phyloP scores from a whole-genome alignment of 2,113 vertebrate genomes.

The Cyprinodon variegatus region DNA sequence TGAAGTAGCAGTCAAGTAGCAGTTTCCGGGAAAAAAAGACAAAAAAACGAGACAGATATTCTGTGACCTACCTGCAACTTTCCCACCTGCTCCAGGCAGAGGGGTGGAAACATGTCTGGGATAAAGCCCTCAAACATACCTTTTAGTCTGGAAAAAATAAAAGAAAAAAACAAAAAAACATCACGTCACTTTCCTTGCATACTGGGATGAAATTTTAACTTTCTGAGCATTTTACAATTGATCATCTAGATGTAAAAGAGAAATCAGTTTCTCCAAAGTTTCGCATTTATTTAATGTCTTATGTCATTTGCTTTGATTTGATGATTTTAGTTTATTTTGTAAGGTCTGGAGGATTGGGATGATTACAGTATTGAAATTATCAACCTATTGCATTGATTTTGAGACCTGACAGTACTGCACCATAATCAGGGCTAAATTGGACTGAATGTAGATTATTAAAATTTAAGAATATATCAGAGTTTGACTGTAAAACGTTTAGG shows the following conservation, averaged over 20 bases:
- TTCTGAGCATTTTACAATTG: neutral
- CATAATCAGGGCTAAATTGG: no score
- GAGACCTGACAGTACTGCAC: no score
- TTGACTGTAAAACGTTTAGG: no score
- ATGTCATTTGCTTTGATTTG: neutral
- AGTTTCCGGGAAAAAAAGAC: no score
- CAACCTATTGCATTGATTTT: no score
- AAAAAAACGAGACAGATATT: constrained; percentile 37
- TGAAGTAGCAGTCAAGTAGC: constrained; percentile 22
- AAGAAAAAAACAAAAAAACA: no score
- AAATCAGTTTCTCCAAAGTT: neutral
- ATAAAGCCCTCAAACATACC: neutral
- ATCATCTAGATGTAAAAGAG: neutral
- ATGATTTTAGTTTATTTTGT: no score
- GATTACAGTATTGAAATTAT: no score
- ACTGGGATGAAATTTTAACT: neutral
- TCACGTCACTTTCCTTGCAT: neutral
- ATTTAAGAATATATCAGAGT: no score
- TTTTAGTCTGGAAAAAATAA: no score
- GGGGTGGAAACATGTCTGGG: constrained; percentile 15
- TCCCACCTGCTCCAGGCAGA: constrained; percentile 47
- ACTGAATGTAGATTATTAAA: no score
- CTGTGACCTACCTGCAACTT: constrained; percentile 5
- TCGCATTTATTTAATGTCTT: neutral
- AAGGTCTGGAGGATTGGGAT: no score